These are phyloP conservation scores for Ostrea denselamellosa DNA, from an alignment of 1,140 invertebrate genomes.

Conservation along the genomic window DNA sequence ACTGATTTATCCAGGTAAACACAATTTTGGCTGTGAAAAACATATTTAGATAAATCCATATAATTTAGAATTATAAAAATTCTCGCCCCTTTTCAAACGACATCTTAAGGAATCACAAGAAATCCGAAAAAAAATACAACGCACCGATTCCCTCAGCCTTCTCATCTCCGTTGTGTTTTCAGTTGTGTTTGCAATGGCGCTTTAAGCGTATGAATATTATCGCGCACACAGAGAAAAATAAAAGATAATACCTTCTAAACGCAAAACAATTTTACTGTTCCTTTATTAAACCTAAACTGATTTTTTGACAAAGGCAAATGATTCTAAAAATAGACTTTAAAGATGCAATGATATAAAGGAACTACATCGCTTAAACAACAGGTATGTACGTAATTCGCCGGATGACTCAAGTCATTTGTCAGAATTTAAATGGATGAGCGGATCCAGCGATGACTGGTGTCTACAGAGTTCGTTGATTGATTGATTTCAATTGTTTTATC, in stretches of 20 bases:
- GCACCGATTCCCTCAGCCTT: constrained; percentile 7
- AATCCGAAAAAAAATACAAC: not conserved
- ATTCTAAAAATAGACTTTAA: not conserved
- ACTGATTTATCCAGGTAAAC: constrained; percentile 7
- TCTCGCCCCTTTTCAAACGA: not conserved
- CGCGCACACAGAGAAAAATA: not conserved
- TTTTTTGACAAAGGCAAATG: not conserved
- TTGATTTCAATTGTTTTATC: not conserved
- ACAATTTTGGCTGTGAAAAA: constrained; percentile 19
- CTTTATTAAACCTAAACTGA: too few species aligned
- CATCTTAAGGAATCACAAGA: constrained; percentile 18
- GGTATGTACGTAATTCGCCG: not conserved
- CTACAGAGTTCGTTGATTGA: not conserved
- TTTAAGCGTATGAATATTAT: not conserved
- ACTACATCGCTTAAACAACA: not conserved
- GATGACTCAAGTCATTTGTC: not conserved
- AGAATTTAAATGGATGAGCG: not conserved
- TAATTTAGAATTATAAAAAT: not conserved
- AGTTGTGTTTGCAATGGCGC: constrained; percentile 31
- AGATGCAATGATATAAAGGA: not conserved
- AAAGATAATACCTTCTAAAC: too few species aligned
- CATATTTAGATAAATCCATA: constrained; percentile 27
- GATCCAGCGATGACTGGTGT: not conserved
- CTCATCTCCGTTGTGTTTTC: constrained; percentile 25
- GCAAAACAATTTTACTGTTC: too few species aligned